Evolutionary conservation across 2,888 invertebrate species (phyloP).

Genomic region (Norana najaformis): DNA sequence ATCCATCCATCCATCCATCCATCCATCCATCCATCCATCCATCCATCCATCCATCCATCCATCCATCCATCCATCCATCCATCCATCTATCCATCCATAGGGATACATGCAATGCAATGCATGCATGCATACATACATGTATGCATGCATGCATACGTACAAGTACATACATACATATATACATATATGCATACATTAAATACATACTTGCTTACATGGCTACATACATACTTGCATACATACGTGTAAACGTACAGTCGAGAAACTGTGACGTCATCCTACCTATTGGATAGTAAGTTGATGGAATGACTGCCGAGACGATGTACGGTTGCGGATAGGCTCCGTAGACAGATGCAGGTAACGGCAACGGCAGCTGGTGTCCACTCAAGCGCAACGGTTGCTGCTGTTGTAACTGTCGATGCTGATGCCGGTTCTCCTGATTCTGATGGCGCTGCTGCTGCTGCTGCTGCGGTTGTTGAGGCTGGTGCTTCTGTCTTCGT

Average conservation of each 20-base stretch:
- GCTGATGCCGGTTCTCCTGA: too few species aligned
- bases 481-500: not conserved
- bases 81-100: not conserved
- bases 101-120: not conserved
- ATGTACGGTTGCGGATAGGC: not conserved
- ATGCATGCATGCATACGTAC: not conserved
- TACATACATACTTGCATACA: not conserved
- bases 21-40: not conserved
- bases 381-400: not conserved
- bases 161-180: not conserved
- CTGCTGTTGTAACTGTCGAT: not conserved
- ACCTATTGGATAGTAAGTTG: not conserved
- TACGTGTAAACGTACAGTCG: not conserved
- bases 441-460: not conserved
- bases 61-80: too few species aligned
- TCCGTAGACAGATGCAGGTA: not conserved
- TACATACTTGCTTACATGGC: too few species aligned
- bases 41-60: not conserved
- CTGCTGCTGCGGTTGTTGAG: not conserved
- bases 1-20: not conserved
- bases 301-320: not conserved
- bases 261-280: not conserved
- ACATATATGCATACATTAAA: too few species aligned
- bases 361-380: not conserved
- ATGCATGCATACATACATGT: not conserved